Evolutionary conservation across 2,113 vertebrate species (phyloP), one percentile per base, ranked within the genome.

Genomic region (Xiphophorus couchianus): DNA sequence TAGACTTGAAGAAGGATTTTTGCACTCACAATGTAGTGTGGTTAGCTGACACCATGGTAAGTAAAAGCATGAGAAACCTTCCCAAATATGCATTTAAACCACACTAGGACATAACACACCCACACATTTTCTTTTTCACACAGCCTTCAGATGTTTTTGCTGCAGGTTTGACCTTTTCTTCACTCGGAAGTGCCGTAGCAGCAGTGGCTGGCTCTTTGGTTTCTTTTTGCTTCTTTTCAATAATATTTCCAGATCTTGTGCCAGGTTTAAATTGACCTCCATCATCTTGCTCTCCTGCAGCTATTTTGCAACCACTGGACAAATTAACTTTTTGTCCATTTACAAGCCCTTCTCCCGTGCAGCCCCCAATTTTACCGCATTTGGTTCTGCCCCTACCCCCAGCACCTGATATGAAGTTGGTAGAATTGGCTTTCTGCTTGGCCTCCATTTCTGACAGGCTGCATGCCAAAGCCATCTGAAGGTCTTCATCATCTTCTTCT

Each of bases 401-500:
- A 84, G 92, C 93, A 94, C 94, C 94, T 95, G 93, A 90, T 90
- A 94, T 92, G 89, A 84, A 73, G 91, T 93, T 84, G 14, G 89
- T 78, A 90, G 87, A 93, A 92, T 96, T 94, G 92, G 95, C 95
- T 70, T 86, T 93, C 93, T 96, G 96, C 93, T 96, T 94, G 84
- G 94, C 95, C 84, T 99, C 97, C 96, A 97, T 95, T 94, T 98
- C 97, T 2, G 98, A 99, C 74, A 99, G 93, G 93, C 98, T 99
- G 95, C 94, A 98, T 62, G 97, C 98, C 96, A 99, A 95, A 76
- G 98, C 98, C 88, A 98, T 95, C 94, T 99, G 98, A 82, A 99
- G 93, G 69, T 97, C 97, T 92, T 99, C 97, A 0, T 42, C 31
- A 3, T 97, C 96, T 4, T 97, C 97, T 0, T 98, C 97, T 2